phyloP scores from a whole-genome alignment of 2,113 vertebrate genomes.

The Seriola rivoliana region DNA sequence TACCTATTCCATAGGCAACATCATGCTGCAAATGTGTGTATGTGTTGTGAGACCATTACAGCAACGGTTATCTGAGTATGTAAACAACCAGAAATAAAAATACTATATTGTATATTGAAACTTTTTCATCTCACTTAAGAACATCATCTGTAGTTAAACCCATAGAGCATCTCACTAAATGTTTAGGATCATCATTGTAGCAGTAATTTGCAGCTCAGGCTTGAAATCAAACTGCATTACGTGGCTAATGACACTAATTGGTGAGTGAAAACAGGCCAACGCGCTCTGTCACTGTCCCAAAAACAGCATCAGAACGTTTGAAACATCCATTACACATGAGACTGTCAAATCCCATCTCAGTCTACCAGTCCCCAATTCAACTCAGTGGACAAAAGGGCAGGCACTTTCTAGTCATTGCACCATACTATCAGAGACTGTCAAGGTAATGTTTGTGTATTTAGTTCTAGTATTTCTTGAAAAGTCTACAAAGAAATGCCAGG shows the following conservation, averaged over 20 bases:
- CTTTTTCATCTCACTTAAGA: constrained; percentile 4
- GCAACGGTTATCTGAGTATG: background rate
- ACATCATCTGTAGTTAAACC: background rate
- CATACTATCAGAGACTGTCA: constrained; percentile 22
- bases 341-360: constrained; percentile 32
- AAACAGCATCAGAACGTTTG: constrained; percentile 45
- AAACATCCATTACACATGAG: constrained; percentile 35
- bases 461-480: background rate
- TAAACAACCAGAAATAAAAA: constrained; percentile 9
- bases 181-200: constrained; percentile 32
- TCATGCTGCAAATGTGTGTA: constrained; percentile 13
- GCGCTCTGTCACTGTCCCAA: constrained; percentile 36
- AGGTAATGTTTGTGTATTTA: constrained; percentile 4
- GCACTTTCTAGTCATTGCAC: constrained; percentile 18
- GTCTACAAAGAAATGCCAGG: background rate
- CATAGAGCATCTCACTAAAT: constrained; percentile 7
- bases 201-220: constrained; percentile 35
- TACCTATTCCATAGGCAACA: background rate
- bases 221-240: constrained; percentile 32
- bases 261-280: constrained; percentile 41
- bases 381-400: constrained; percentile 32
- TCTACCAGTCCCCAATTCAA: constrained; percentile 31
- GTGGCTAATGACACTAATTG: constrained; percentile 50
- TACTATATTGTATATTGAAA: background rate
- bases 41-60: constrained; percentile 2